These are phyloP conservation scores for Aethes cnicana DNA, from an alignment of 2,888 invertebrate genomes.

Conservation along the genomic window DNA sequence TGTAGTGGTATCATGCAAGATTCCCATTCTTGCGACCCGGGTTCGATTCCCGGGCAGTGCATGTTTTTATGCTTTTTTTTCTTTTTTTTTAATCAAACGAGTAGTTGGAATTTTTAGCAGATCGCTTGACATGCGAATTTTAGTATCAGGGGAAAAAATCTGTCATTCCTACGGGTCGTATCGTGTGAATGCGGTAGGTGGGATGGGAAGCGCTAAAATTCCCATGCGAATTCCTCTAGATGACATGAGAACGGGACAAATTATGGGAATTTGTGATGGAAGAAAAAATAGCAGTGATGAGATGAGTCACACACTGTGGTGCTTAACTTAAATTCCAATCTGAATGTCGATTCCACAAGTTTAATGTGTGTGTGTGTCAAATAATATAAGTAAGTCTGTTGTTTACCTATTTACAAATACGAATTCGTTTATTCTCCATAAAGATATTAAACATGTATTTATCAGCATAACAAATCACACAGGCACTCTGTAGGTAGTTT, in stretches of 20 bases:
- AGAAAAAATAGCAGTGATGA: constrained; percentile 33
- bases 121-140: constrained; percentile 24
- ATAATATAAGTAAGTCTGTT: too few species aligned
- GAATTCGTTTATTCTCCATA: too few species aligned
- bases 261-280: constrained; percentile 47
- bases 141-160: constrained; percentile 20
- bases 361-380: too few species aligned
- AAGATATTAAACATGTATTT: too few species aligned
- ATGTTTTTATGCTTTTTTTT: constrained; percentile 44
- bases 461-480: too few species aligned
- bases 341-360: too few species aligned
- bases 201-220: constrained; percentile 53
- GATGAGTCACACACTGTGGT: constrained; percentile 33
- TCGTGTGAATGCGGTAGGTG: constrained; percentile 33
- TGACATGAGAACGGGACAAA: constrained; percentile 69
- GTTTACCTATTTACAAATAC: too few species aligned
- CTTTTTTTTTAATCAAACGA: constrained; percentile 9
- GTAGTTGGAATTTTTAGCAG: constrained; percentile 9
- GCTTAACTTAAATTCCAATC: too few species aligned
- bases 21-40: constrained; percentile 98
- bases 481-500: too few species aligned
- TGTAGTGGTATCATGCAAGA: constrained; percentile 99
- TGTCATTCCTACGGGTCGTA: constrained; percentile 26
- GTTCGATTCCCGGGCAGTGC: constrained; percentile 97
- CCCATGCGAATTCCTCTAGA: constrained; percentile 51